These are phyloP conservation scores for Caenorhabditis sp. DNA, from an alignment of 2,888 invertebrate species.

Conservation along the genomic window DNA sequence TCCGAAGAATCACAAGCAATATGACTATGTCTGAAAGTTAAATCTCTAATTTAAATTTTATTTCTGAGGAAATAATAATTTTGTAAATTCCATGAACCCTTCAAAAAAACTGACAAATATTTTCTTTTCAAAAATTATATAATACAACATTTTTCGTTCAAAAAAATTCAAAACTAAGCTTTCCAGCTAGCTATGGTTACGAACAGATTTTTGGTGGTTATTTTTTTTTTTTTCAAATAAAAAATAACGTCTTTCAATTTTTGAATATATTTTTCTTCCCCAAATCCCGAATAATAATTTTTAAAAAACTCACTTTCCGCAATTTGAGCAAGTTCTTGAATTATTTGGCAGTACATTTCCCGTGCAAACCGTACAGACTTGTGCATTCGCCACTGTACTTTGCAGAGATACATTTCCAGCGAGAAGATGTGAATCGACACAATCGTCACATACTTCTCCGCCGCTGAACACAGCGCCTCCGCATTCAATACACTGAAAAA, in stretches of 20 bases:
- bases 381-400: neutral
- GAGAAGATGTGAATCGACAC: slow-evolving; percentile 5
- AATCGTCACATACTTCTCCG: slow-evolving; percentile 31
- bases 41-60: no score
- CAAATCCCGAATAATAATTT: neutral
- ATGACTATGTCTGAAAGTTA: slow-evolving; percentile 29
- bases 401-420: slow-evolving; percentile 3
- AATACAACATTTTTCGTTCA: no score
- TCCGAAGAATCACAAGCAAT: slow-evolving; percentile 30
- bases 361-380: slow-evolving; percentile 6
- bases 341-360: slow-evolving; percentile 10
- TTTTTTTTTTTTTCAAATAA: no score
- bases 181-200: no score
- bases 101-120: no score
- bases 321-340: slow-evolving; percentile 20
- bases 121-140: no score
- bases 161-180: no score
- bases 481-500: slow-evolving; percentile 38
- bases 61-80: no score
- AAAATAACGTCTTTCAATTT: no score
- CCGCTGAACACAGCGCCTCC: slow-evolving; percentile 16
- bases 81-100: no score
- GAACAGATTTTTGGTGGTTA: no score
- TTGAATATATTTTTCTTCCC: neutral
- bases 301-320: slow-evolving; percentile 25